Percentiles rank a stretch among this genome's conserved stretches.
These are phyloP conservation scores for Sylvia borin DNA, from an alignment of 2,797 vertebrate genomes.

Conservation along the genomic window DNA sequence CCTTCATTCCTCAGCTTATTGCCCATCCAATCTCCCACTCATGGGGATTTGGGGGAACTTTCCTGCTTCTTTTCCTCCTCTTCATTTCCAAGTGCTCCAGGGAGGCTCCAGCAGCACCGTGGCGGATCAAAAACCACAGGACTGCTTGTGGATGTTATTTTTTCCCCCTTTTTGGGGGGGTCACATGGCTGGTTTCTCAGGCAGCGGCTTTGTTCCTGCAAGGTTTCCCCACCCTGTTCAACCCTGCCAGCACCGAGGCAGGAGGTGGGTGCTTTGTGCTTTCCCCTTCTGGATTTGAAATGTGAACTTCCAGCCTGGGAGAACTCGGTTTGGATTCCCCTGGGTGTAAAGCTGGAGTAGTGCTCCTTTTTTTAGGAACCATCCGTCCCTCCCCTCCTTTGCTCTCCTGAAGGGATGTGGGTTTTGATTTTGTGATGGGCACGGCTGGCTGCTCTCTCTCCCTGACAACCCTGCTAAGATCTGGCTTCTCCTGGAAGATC, in stretches of 20 bases:
- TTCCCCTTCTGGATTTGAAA: background rate
- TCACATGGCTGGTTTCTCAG: background rate
- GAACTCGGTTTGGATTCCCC: background rate
- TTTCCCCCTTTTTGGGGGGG: fast-evolving
- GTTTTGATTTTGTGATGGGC: background rate
- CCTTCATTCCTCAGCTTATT: background rate
- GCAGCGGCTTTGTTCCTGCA: background rate
- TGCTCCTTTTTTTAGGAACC: background rate
- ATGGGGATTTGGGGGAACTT: background rate
- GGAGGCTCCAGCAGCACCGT: background rate
- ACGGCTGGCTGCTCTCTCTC: background rate
- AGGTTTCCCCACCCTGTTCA: background rate
- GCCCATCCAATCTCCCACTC: background rate
- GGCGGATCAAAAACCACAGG: background rate
- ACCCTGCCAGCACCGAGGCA: background rate
- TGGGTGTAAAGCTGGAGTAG: background rate
- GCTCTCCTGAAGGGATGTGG: background rate
- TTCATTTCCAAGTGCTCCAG: background rate
- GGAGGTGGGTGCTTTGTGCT: background rate
- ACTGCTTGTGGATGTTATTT: background rate
- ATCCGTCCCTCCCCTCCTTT: background rate
- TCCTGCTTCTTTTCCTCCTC: background rate
- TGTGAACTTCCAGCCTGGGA: background rate
- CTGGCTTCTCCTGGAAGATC: background rate
- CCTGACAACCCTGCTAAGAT: background rate